Evolutionary conservation across 2,888 invertebrate genomes (phyloP).

Genomic region (Catonia carolina): DNA sequence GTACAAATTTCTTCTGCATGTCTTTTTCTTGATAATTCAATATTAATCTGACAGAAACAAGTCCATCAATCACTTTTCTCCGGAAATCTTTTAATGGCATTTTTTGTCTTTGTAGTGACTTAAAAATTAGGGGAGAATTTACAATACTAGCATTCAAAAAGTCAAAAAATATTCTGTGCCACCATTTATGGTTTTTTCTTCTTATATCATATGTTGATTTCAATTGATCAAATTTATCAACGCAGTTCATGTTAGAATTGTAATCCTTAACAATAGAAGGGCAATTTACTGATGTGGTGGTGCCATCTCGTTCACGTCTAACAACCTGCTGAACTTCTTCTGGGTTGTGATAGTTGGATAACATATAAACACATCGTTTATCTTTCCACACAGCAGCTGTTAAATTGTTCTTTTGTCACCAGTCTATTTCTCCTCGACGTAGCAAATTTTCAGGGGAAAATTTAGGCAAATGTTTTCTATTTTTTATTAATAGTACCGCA

Average conservation of each 20-base stretch:
- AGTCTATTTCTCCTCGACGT: neutral
- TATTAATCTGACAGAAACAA: too few species aligned
- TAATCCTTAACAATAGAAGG: constrained; percentile 34
- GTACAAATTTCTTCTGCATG: too few species aligned
- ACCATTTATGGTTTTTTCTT: constrained; percentile 36
- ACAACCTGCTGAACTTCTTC: constrained; percentile 25
- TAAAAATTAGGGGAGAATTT: constrained; percentile 24
- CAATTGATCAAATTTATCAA: constrained; percentile 36
- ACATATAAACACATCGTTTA: constrained; percentile 17
- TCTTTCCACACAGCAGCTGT: constrained; percentile 24
- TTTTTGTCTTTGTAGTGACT: neutral
- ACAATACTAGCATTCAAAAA: constrained; percentile 34
- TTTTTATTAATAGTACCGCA: constrained; percentile 9
- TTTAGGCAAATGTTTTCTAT: neutral
- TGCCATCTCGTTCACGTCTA: constrained; percentile 20
- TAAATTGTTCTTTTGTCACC: constrained; percentile 8
- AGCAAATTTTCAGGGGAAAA: neutral
- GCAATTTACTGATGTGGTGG: constrained; percentile 27
- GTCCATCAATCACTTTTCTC: too few species aligned
- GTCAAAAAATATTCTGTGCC: constrained; percentile 34
- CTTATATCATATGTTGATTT: constrained; percentile 34
- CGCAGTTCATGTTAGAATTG: constrained; percentile 35
- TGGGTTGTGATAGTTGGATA: constrained; percentile 25
- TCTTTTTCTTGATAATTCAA: too few species aligned
- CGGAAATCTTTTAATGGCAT: too few species aligned